phyloP scores from a whole-genome alignment of 2,797 vertebrate genomes.

The Diglossa cyanea region DNA sequence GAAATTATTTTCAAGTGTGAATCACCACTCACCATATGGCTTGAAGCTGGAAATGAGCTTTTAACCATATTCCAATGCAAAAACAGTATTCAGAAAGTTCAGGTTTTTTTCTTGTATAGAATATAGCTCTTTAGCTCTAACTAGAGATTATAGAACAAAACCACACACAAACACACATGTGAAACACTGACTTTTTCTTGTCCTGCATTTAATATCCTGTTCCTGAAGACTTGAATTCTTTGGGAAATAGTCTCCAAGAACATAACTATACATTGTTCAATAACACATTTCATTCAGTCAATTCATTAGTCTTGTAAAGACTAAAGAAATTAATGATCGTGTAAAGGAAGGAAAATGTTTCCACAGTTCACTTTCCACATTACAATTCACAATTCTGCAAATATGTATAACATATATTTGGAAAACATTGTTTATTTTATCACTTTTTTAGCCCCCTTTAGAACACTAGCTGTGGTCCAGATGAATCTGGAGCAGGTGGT shows the following conservation, averaged over 20 bases:
- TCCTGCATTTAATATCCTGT: neutral
- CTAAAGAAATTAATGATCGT: neutral
- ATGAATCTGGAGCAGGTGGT: neutral
- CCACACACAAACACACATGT: rapidly evolving
- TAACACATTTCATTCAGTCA: neutral
- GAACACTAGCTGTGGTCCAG: neutral
- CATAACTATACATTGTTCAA: rapidly evolving
- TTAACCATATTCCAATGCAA: neutral
- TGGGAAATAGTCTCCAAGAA: neutral
- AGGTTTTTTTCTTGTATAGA: neutral
- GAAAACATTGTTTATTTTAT: neutral
- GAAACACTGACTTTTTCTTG: neutral
- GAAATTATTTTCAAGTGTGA: neutral
- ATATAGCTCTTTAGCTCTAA: neutral
- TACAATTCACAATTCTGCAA: neutral
- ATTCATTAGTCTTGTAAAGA: neutral
- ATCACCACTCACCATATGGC: neutral
- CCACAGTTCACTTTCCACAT: neutral
- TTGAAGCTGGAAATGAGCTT: neutral
- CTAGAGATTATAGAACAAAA: neutral
- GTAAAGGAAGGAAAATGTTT: neutral
- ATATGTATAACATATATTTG: neutral
- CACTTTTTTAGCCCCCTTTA: neutral
- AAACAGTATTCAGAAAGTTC: neutral
- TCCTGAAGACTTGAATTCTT: neutral